phyloP scores from a whole-genome alignment of 2,888 invertebrate species.

The Hirtodrosophila cameraria region DNA sequence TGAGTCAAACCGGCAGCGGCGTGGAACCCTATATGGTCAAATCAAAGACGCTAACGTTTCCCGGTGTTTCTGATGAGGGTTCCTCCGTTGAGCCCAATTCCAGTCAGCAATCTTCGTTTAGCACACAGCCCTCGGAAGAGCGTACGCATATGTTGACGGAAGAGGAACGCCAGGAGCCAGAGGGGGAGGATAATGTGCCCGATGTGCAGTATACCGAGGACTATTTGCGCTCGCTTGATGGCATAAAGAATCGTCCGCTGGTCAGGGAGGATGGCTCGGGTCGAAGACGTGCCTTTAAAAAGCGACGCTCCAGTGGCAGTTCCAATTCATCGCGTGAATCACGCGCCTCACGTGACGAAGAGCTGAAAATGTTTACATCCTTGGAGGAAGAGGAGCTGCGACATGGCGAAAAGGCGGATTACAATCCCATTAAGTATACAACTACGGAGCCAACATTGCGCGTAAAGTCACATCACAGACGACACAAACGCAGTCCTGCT shows the following conservation, averaged over 20 bases:
- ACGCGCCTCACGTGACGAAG: slow-evolving; percentile 87
- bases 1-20: slow-evolving; percentile 73
- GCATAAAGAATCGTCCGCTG: slow-evolving; percentile 87
- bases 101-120: slow-evolving; percentile 78
- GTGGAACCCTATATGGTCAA: slow-evolving; percentile 66
- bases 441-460: slow-evolving; percentile 80
- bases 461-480: slow-evolving; percentile 77
- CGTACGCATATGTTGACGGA: slow-evolving; percentile 84
- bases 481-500: slow-evolving; percentile 82
- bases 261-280: slow-evolving; percentile 87
- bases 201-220: slow-evolving; percentile 83
- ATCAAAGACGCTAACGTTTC: slow-evolving; percentile 77
- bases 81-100: slow-evolving; percentile 81
- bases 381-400: slow-evolving; percentile 87
- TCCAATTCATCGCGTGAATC: slow-evolving; percentile 87
- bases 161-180: slow-evolving; percentile 85
- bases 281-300: slow-evolving; percentile 86
- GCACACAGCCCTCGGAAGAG: slow-evolving; percentile 80
- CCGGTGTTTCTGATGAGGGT: slow-evolving; percentile 80
- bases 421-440: slow-evolving; percentile 81
- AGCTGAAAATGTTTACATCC: slow-evolving; percentile 87
- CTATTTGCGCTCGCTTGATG: slow-evolving; percentile 87
- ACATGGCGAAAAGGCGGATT: slow-evolving; percentile 77
- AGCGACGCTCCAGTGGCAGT: slow-evolving; percentile 86
- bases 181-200: slow-evolving; percentile 80